Percentiles rank a stretch among this genome's conserved stretches.
These are phyloP conservation scores for Ellobium chinense DNA, from an alignment of 2,888 invertebrate species.

Conservation along the genomic window DNA sequence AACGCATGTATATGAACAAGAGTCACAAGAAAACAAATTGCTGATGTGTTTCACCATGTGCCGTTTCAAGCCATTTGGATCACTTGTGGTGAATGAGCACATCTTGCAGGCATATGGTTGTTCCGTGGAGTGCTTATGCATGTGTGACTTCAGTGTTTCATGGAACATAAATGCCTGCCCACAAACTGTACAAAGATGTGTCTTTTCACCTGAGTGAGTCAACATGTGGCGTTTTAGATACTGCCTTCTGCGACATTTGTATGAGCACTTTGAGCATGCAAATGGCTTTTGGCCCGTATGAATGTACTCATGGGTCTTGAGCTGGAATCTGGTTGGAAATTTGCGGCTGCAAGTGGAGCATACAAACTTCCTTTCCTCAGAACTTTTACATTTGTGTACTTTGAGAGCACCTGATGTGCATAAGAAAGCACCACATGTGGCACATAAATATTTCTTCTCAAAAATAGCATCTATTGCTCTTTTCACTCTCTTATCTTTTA, in stretches of 20 bases:
- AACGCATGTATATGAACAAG: not conserved
- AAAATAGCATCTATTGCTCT: not conserved
- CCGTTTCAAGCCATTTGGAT: not conserved
- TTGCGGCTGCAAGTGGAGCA: not conserved
- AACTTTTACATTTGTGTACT: constrained; percentile 12
- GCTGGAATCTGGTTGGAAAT: not conserved
- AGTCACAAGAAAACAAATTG: not conserved
- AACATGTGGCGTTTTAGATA: constrained; percentile 21
- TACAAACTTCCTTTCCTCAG: not conserved
- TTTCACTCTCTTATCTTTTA: not conserved
- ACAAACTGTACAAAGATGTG: constrained; percentile 12
- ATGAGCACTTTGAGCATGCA: constrained; percentile 11
- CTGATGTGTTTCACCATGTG: constrained; percentile 17
- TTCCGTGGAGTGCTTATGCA: constrained; percentile 1
- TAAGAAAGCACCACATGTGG: not conserved
- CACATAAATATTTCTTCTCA: constrained; percentile 12
- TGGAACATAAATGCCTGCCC: not conserved
- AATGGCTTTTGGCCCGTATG: constrained; percentile 17
- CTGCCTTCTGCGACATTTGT: constrained; percentile 11
- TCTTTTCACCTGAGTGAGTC: constrained; percentile 20
- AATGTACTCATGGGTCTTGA: constrained; percentile 2
- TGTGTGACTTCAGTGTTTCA: constrained; percentile 18
- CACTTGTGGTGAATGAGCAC: constrained; percentile 2
- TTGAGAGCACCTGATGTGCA: not conserved
- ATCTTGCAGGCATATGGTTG: not conserved